phyloP scores from a whole-genome alignment of 2,113 vertebrate genomes.

The Pardalotus punctatus region DNA sequence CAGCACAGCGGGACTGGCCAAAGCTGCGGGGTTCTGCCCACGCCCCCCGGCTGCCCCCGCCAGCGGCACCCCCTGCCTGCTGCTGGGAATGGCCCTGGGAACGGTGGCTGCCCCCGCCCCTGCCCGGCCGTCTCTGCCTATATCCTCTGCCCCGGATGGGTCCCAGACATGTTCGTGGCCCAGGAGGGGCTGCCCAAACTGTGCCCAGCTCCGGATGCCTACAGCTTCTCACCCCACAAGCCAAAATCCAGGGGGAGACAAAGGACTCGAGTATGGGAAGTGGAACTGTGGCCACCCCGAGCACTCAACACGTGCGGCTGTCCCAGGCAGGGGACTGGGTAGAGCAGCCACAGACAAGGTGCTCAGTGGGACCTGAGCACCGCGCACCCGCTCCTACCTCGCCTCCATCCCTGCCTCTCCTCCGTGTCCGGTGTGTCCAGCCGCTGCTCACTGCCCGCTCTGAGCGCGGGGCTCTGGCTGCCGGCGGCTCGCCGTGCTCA shows the following conservation, averaged over 20 bases:
- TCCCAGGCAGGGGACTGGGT: neutral
- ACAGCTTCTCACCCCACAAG: neutral
- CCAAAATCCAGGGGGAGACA: neutral
- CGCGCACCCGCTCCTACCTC: neutral
- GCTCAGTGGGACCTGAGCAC: neutral
- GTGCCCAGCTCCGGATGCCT: neutral
- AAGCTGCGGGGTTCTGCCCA: neutral
- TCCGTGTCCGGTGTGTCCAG: neutral
- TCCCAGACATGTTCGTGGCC: fast-evolving
- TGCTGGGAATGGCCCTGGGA: neutral
- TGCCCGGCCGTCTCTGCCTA: fast-evolving
- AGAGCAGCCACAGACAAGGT: neutral
- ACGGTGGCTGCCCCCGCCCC: neutral
- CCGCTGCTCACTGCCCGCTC: neutral
- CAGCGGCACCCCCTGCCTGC: neutral
- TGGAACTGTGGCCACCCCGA: neutral
- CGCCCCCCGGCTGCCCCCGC: no score
- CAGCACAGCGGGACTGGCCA: neutral
- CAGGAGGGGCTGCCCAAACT: neutral
- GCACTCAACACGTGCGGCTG: fast-evolving
- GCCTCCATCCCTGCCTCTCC: neutral
- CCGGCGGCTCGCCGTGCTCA: neutral
- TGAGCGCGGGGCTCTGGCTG: neutral
- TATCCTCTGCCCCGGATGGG: fast-evolving
- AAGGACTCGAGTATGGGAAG: neutral